phyloP scores from a whole-genome alignment of 2,888 invertebrate genomes.

The Pyrrhia umbra region DNA sequence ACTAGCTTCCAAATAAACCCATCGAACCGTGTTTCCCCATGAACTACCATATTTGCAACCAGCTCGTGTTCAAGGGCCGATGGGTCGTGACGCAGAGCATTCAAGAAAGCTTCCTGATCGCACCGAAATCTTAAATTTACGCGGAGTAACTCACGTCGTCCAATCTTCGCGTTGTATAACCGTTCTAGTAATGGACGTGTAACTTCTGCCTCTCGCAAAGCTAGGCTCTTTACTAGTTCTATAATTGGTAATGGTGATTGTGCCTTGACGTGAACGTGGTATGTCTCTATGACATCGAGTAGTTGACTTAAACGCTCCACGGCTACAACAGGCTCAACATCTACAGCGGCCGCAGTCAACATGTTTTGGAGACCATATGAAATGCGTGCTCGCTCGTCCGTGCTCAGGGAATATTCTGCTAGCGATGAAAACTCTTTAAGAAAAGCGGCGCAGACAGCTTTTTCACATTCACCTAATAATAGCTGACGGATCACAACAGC shows the following conservation, averaged over 20 bases:
- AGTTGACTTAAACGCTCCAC: conserved; percentile 57
- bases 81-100: conserved; percentile 75
- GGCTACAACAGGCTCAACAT: conserved; percentile 42
- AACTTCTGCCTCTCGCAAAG: conserved; percentile 54
- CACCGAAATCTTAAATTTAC: conserved; percentile 69
- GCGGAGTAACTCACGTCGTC: conserved; percentile 70
- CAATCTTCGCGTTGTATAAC: conserved; percentile 68
- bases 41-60: conserved; percentile 57
- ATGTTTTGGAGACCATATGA: conserved; percentile 57
- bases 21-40: conserved; percentile 56
- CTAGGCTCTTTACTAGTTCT: conserved; percentile 60
- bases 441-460: conserved; percentile 65
- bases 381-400: conserved; percentile 65
- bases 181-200: conserved; percentile 63
- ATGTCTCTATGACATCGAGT: conserved; percentile 66
- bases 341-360: conserved; percentile 58
- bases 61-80: conserved; percentile 61
- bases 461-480: conserved; percentile 58
- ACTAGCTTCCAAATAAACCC: conserved; percentile 69
- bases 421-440: conserved; percentile 70
- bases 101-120: conserved; percentile 73
- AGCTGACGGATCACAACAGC: conserved; percentile 74
- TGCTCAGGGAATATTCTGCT: conserved; percentile 69
- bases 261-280: conserved; percentile 63
- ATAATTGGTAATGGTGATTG: conserved; percentile 63